Base-by-base conservation (phyloP, 2,797 vertebrate species). In the Heterohyrax brucei region DNA sequence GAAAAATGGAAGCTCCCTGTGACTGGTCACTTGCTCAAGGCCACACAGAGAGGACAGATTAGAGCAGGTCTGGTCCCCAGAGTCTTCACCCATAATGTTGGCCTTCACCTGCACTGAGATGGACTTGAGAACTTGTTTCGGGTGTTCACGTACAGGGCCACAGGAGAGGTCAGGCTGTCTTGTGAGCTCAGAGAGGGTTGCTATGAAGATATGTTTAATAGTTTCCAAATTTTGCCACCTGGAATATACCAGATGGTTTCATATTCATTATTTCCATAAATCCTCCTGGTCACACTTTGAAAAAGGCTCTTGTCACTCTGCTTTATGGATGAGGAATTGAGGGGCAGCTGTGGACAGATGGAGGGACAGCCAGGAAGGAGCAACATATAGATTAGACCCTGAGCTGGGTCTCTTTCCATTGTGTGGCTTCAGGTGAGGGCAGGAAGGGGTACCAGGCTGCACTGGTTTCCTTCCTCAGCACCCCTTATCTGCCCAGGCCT, bases 161-260 rank as follows among this genome's bases (percentile, higher is more conserved):
- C 24, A 14, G 66, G 79, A 46, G 50, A 19, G 0, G 26, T 53
- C 21, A 9, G 46, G 39, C 18, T 70, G 53, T 61, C 76, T 61
- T 19, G 7, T 59, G 80, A 78, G 50, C 75, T 75, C 33, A 10
- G 48, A n/a, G 39, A 70, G 16, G 50, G 79, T 77, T 44, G 18
- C 61, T 1, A 13, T 2, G 5, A 4, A 12, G 0, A 4, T 3
- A 28, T 48, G 16, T 28, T 33, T 48, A 30, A 5, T 77, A 46
- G 64, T 33, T 88, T 80, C 14, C 21, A 77, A 83, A 46, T 24
- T 33, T 50, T n/a, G 28, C 44, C 1, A 0, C 44, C n/a, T 7
- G 39, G 33, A 77, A 76, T 19, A 59, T 13, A 26, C 46, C 33
- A n/a, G 80, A 18, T 8, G 30, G 46, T 30, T 70, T 61, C 44